Conservation (phyloP, 1,140 invertebrate species). For the Leguminivora glycinivorella region DNA sequence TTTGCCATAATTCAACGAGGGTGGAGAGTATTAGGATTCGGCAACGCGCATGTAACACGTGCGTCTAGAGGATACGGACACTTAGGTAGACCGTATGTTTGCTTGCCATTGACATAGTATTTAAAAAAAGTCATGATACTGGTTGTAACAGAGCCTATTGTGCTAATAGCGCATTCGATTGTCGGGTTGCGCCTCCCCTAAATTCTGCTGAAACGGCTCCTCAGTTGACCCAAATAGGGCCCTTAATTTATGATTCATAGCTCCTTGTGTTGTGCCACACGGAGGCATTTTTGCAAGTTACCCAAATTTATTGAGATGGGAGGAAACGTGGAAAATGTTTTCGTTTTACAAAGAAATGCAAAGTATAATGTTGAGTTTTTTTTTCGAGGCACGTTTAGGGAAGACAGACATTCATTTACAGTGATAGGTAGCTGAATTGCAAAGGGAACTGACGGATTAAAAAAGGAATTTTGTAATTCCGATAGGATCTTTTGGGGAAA, state of each 20-base stretch:
- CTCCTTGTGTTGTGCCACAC: neutral
- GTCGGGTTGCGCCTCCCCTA: neutral
- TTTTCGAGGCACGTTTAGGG: neutral
- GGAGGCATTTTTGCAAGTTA: slow-evolving; percentile 12
- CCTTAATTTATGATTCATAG: slow-evolving; percentile 28
- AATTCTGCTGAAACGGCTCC: slow-evolving; percentile 20
- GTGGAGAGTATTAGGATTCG: too few relatives aligned
- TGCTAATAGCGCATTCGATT: slow-evolving; percentile 1
- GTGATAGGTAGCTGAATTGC: too few relatives aligned
- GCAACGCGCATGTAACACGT: too few relatives aligned
- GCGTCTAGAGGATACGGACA: too few relatives aligned
- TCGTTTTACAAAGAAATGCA: neutral
- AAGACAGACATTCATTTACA: too few relatives aligned
- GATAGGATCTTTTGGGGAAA: too few relatives aligned
- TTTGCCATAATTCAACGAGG: too few relatives aligned
- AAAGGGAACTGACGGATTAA: too few relatives aligned
- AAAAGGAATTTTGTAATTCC: too few relatives aligned
- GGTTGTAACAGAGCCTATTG: neutral
- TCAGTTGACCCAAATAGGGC: slow-evolving; percentile 16
- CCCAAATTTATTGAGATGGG: slow-evolving; percentile 16
- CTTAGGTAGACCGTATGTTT: too few relatives aligned
- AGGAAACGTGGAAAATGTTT: neutral
- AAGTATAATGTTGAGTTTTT: neutral
- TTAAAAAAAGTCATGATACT: neutral
- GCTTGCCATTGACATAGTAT: too few relatives aligned